Evolutionary conservation across 2,888 invertebrate species (phyloP), one percentile per base, ranked within the genome.

Genomic region (Spatulosminthurus flaviceps): DNA sequence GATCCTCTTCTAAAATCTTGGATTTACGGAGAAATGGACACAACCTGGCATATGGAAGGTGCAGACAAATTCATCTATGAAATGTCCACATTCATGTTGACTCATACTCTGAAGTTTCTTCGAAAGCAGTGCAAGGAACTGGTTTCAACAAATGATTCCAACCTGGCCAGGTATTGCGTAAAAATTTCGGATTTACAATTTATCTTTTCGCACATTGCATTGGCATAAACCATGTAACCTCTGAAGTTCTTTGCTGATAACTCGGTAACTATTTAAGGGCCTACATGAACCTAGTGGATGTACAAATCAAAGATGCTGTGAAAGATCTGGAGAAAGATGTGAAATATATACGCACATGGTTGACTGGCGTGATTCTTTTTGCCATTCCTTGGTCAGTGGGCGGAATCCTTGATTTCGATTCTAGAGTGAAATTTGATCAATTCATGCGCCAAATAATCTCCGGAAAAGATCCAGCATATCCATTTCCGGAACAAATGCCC

Each of bases 371-470:
- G 0, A 91, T 94, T 83, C 89, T 95, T 86, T 92, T 92, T 86
- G 90, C 93, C 0, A 88, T 94, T 70, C 90, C 93, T 1, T 97
- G 97, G 97, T 95, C 95, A 0, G 88, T 96, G 26, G 96, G 92
- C 0, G 95, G 95, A 0, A 92, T 93, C 78, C 88, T 96, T 42
- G 92, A 95, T 87, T 88, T 89, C 0, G 90, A 92, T 69, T 94
- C 95, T 0, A 90, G 94, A 21, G 90, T 86, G 24, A 88, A 88
- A 85, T 90, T 90, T 86, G 89, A 89, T 84, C 82, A 82, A 0
- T 90, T 89, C 86, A 88, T 88, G 83, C 88, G 88, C 81, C 80
- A 83, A 4, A 70, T 88, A 5, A 85, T 86, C 82, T 85, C 83
- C 82, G 87, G 87, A 28, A 83, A 83, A 60, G 83, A 83, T 67